phyloP scores from a whole-genome alignment of 2,797 vertebrate species.

The Dromococcyx pavoninus region DNA sequence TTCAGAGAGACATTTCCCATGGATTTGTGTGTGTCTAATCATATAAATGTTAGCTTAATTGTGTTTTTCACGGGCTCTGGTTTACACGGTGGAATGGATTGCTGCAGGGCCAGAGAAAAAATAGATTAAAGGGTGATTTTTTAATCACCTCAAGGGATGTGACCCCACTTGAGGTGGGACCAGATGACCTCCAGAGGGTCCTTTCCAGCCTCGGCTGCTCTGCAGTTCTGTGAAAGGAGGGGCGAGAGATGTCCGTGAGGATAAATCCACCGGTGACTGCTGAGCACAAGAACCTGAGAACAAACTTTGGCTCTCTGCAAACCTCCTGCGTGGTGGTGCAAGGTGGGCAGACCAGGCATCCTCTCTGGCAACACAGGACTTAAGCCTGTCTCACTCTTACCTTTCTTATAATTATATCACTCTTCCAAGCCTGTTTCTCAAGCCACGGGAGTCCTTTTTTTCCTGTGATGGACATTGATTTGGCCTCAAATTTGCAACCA shows the following conservation, averaged over 20 bases:
- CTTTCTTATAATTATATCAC: background rate
- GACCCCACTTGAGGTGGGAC: background rate
- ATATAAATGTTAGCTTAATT: background rate
- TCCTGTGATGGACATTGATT: background rate
- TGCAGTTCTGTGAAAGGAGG: background rate
- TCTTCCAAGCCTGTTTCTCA: background rate
- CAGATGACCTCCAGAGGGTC: background rate
- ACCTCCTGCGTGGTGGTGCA: background rate
- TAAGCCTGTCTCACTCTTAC: background rate
- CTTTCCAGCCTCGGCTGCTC: background rate
- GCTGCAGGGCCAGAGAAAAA: background rate
- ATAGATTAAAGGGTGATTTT: background rate
- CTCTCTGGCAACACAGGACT: background rate
- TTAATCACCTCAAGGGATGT: accelerated
- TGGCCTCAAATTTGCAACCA: background rate
- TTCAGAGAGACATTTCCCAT: background rate
- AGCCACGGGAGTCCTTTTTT: background rate
- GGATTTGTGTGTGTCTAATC: background rate
- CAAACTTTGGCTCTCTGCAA: background rate
- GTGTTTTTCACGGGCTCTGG: background rate
- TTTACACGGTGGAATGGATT: background rate
- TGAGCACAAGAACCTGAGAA: background rate
- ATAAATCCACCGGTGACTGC: background rate
- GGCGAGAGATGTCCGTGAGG: background rate
- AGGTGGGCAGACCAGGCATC: background rate